Percentiles rank a stretch among this genome's conserved stretches.
Evolutionary conservation across 1,140 invertebrate genomes (phyloP).

Genomic region (Amphibalanus amphitrite): DNA sequence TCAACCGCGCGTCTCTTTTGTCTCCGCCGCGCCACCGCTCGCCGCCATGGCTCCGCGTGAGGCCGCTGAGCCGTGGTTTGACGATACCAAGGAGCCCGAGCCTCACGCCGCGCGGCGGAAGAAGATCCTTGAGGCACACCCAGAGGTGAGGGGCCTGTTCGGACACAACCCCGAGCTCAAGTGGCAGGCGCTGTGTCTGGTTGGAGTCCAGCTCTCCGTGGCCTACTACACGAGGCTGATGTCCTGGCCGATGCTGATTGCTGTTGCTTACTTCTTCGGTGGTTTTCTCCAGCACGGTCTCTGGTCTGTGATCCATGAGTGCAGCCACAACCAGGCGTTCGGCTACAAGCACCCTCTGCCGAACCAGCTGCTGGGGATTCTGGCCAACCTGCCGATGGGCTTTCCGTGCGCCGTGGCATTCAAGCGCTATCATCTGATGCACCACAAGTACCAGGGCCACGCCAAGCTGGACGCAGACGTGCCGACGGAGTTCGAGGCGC

Average conservation of each 20-base stretch:
- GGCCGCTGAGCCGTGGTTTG: not conserved
- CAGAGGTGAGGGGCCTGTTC: constrained; percentile 86
- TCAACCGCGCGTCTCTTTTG: too few species aligned
- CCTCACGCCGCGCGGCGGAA: constrained; percentile 89
- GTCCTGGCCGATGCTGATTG: constrained; percentile 50
- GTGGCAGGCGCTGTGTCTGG: constrained; percentile 70
- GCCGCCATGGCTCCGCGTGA: not conserved
- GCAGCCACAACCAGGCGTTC: constrained; percentile 91
- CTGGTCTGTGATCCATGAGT: constrained; percentile 80
- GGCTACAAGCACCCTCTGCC: constrained; percentile 65
- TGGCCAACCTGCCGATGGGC: constrained; percentile 88
- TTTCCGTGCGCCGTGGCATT: constrained; percentile 90
- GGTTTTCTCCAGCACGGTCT: constrained; percentile 94
- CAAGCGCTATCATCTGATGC: constrained; percentile 94
- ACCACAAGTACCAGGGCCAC: constrained; percentile 94
- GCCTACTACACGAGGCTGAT: constrained; percentile 59
- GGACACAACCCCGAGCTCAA: constrained; percentile 81
- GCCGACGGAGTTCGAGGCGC: constrained; percentile 78
- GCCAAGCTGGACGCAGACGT: constrained; percentile 88
- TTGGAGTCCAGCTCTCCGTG: constrained; percentile 57
- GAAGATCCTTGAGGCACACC: constrained; percentile 87
- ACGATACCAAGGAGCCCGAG: constrained; percentile 38
- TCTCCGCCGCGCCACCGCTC: too few species aligned
- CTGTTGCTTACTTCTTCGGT: constrained; percentile 78
- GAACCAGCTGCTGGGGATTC: constrained; percentile 75